Evolutionary conservation across 1,140 invertebrate species (phyloP), one percentile per base, ranked within the genome.

Genomic region (Dendroctonus ponderosae): DNA sequence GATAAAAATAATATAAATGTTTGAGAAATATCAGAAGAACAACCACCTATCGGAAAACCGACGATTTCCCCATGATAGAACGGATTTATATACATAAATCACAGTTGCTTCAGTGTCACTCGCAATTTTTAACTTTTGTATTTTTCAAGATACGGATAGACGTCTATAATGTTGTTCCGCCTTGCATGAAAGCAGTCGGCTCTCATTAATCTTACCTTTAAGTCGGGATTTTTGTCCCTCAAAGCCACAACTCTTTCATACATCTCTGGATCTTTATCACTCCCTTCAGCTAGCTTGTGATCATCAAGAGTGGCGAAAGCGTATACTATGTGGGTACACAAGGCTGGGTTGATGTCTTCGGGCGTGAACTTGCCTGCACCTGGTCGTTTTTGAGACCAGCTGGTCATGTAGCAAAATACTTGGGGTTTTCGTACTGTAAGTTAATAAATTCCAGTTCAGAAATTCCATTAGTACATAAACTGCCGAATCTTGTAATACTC

Each of bases 241-340:
- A 97, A 80, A 3, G 86, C 88, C 46, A 93, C 87, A 6, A 96
- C 84, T 70, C 89, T 86, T 50, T 92, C 87, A 73, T 95, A 96
- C 80, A 91, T 91, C 72, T 93, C 92, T 0, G 83, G 83, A 73
- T 94, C 91, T 69, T 92, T 90, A 3, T 91, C 90, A 14, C 84
- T 86, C 11, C 84, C 85, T 75, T 91, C 89, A 0, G 88, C 82
- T 0, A 96, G 80, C 76, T 90, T 87, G 78, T 92, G 87, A 72
- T 94, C 91, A 76, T 92, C 91, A 6, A 94, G 81, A 0, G 92
- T 92, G 0, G 93, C 94, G 77, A 97, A 97, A 3, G 94, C 93
- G 76, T 93, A 97, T 37, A 98, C 89, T 12, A 98, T 82, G 79
- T 97, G 94, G 0, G 93, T 97, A 77, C 96, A 98, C 0, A 97